Conservation (phyloP, 2,797 vertebrate genomes). For the Prionace glauca region DNA sequence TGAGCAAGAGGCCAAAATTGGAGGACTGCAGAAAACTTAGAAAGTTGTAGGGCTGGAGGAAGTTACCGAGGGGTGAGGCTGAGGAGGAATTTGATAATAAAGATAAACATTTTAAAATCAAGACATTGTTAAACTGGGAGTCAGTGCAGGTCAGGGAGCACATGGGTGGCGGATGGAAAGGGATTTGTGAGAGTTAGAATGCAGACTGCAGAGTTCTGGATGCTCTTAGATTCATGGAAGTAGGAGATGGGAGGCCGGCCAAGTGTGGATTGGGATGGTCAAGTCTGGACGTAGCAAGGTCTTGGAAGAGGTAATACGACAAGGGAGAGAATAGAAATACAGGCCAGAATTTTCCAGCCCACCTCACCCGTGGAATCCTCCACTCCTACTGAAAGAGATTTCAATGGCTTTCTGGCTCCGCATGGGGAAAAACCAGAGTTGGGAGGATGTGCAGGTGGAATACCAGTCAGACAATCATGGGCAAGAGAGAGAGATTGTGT, state of each 20-base stretch:
- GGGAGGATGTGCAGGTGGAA: no score
- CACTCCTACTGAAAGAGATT: no score
- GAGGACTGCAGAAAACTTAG: neutral
- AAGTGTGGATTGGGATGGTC: neutral
- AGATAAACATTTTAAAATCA: neutral
- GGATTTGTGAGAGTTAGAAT: neutral
- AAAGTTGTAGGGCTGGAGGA: neutral
- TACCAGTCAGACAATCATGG: no score
- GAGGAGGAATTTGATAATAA: neutral
- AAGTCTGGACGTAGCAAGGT: neutral
- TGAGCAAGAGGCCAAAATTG: neutral
- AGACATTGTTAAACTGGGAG: neutral
- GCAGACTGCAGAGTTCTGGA: neutral
- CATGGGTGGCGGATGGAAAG: no score
- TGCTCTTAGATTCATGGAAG: neutral
- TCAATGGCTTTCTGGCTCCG: no score
- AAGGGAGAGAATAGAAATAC: no score
- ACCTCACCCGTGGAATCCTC: no score
- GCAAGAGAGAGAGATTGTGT: neutral
- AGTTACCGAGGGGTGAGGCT: neutral
- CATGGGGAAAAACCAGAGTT: no score
- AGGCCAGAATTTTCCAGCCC: no score
- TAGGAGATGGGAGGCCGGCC: no score
- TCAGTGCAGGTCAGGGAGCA: neutral
- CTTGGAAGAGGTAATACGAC: no score